These are phyloP conservation scores for Cataglyphis rosenhaueri DNA, from an alignment of 2,888 invertebrate species.

Conservation along the genomic window DNA sequence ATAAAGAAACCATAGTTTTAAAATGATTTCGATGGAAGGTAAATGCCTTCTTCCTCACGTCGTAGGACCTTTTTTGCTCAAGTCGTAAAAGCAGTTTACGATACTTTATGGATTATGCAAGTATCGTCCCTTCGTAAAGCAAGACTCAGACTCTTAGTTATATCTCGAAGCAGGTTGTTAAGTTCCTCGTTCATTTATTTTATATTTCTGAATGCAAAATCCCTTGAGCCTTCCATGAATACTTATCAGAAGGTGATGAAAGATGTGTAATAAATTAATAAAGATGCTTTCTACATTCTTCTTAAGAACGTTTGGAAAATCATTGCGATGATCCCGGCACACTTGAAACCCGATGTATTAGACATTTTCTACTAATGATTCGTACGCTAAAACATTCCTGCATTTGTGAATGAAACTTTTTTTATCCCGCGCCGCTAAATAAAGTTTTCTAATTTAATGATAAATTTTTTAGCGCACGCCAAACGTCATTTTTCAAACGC, in stretches of 20 bases:
- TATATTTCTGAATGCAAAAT: conserved; percentile 25
- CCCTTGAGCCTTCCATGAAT: not conserved
- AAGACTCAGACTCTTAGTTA: conserved; percentile 10
- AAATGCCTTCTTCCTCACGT: conserved; percentile 26
- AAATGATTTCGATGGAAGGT: conserved; percentile 3
- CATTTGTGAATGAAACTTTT: conserved; percentile 44
- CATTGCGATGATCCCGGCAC: not conserved
- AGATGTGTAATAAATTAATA: not conserved
- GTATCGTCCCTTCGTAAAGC: conserved; percentile 40
- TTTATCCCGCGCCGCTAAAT: conserved; percentile 63
- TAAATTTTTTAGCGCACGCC: conserved; percentile 40
- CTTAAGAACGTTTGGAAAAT: not conserved
- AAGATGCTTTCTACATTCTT: not conserved
- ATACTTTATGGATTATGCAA: conserved; percentile 73
- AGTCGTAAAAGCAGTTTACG: conserved; percentile 76
- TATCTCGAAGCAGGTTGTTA: conserved; percentile 48
- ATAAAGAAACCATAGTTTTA: too few relatives aligned
- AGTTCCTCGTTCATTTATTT: conserved; percentile 48
- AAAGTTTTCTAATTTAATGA: conserved; percentile 66
- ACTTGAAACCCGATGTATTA: not conserved
- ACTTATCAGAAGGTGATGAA: not conserved
- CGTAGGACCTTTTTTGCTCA: conserved; percentile 44
- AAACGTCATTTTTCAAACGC: conserved; percentile 39
- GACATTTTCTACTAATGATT: conserved; percentile 28
- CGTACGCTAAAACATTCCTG: conserved; percentile 18